These are phyloP conservation scores for Globicephala melas DNA, from an alignment of 2,113 vertebrate genomes.

Conservation along the genomic window DNA sequence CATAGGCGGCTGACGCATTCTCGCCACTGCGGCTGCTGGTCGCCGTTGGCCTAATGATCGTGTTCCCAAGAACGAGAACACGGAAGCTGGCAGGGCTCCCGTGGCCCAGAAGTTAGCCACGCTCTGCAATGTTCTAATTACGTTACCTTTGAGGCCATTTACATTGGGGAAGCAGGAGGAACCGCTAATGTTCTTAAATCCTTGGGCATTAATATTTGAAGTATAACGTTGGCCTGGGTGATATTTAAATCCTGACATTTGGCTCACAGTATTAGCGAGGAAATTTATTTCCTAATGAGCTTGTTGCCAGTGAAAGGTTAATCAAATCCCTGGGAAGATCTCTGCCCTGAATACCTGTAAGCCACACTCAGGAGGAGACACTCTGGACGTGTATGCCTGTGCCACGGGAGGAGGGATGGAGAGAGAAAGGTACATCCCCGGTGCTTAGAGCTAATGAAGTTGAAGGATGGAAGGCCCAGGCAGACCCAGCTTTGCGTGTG, in stretches of 20 bases:
- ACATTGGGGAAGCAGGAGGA: not conserved
- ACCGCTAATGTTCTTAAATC: not conserved
- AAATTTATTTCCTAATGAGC: slow-evolving; percentile 42
- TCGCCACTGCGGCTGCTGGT: fast-evolving
- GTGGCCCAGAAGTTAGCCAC: not conserved
- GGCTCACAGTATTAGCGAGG: not conserved
- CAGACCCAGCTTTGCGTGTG: not conserved
- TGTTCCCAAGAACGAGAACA: not conserved
- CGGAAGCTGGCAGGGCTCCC: not conserved
- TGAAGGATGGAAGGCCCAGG: not conserved
- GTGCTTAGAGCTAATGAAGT: not conserved
- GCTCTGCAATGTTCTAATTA: not conserved
- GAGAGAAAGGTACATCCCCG: too few species aligned
- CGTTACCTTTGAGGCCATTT: not conserved
- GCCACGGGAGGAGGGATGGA: not conserved
- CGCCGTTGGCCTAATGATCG: fast-evolving
- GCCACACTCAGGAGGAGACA: not conserved
- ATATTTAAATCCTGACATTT: slow-evolving; percentile 70
- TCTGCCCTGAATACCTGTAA: not conserved
- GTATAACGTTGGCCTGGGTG: slow-evolving; percentile 12
- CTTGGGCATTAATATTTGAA: slow-evolving; percentile 58
- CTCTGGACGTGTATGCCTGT: not conserved
- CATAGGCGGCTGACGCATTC: fast-evolving
- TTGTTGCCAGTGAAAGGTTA: slow-evolving; percentile 42
- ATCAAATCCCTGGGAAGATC: not conserved